These are phyloP conservation scores for Steinernema scapterisci DNA, from an alignment of 2,888 invertebrate genomes.

Conservation along the genomic window DNA sequence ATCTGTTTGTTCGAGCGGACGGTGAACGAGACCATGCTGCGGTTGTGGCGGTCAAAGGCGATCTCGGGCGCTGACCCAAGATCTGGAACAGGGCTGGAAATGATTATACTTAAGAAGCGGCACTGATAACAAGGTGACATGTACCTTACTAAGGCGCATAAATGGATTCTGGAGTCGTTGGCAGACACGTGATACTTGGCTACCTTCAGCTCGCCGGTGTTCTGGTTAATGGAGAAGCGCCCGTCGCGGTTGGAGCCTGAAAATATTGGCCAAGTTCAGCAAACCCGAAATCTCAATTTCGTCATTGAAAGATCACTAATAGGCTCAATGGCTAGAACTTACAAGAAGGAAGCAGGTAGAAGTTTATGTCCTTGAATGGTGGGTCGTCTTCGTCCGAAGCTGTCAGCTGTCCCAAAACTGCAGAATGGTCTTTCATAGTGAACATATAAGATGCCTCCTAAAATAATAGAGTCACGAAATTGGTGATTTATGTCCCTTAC, in stretches of 20 bases:
- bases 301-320: conserved; percentile 18
- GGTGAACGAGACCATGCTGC: conserved; percentile 29
- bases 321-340: background rate
- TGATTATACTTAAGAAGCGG: background rate
- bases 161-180: conserved; percentile 7
- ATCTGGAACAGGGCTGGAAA: conserved; percentile 18
- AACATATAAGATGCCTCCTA: conserved; percentile 34
- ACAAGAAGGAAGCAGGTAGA: conserved; percentile 43
- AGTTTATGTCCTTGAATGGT: conserved; percentile 41
- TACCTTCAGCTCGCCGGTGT: conserved; percentile 24
- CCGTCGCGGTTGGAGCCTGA: conserved; percentile 26
- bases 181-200: background rate
- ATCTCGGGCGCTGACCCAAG: conserved; percentile 21
- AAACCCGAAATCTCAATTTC: background rate
- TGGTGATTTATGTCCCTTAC: conserved; percentile 21
- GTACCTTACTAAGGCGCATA: conserved; percentile 36
- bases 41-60: conserved; percentile 24
- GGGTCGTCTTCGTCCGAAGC: conserved; percentile 39
- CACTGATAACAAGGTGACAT: background rate
- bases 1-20: conserved; percentile 7
- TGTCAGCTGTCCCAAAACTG: conserved; percentile 7
- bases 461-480: background rate
- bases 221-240: conserved; percentile 31
- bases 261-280: background rate
- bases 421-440: background rate